A percentile compares a stretch with the other conserved stretches of the same genome.
phyloP scores from a whole-genome alignment of 2,113 vertebrate genomes.

The Periophthalmodon schlosseri region DNA sequence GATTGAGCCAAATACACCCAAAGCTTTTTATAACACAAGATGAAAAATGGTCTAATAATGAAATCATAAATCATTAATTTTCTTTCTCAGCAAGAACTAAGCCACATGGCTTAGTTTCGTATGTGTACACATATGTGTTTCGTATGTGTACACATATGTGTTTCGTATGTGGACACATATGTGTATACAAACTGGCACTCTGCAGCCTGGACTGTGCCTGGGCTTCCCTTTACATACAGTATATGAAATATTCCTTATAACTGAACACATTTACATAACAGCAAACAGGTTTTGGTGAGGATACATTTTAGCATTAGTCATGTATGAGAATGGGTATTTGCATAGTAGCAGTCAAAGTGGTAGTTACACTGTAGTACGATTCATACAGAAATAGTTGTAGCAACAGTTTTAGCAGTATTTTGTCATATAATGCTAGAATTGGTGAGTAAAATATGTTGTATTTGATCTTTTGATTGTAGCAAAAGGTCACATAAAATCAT shows the following conservation, averaged over 20 bases:
- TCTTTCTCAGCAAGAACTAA: conserved; percentile 23
- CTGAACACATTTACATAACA: too few species aligned
- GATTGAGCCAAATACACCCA: background rate
- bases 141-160: background rate
- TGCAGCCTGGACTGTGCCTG: conserved; percentile 17
- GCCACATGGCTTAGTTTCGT: conserved; percentile 6
- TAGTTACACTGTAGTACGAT: too few species aligned
- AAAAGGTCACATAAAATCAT: background rate
- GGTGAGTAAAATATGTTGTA: background rate
- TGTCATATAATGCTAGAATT: background rate
- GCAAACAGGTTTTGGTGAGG: too few species aligned
- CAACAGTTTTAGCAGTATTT: too few species aligned
- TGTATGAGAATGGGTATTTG: too few species aligned
- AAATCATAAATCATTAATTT: conserved; percentile 40
- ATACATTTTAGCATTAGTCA: too few species aligned
- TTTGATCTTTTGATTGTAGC: background rate
- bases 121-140: too few species aligned
- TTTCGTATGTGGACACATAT: background rate
- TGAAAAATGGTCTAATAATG: background rate
- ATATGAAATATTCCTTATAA: too few species aligned
- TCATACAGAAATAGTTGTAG: too few species aligned
- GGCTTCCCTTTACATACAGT: conserved; percentile 2
- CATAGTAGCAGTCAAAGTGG: too few species aligned
- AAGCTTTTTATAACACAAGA: conserved; percentile 1
- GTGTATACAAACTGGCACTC: background rate